phyloP scores from a whole-genome alignment of 2,888 invertebrate genomes.

The Sphinx pinastri region DNA sequence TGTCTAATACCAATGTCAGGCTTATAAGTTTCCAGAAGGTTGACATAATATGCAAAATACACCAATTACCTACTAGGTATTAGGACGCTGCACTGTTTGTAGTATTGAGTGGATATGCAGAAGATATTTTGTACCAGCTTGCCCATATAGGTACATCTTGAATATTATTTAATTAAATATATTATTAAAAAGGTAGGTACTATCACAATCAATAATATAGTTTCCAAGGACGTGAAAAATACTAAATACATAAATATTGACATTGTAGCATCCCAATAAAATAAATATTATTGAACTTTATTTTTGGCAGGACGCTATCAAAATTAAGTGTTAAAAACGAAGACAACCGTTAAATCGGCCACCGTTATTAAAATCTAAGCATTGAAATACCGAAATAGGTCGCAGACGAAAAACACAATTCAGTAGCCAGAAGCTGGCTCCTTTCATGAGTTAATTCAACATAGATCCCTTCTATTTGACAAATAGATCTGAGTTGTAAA shows the following conservation, averaged over 20 bases:
- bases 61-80: not conserved
- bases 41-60: not conserved
- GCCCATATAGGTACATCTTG: too few relatives aligned
- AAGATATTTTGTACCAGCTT: too few relatives aligned
- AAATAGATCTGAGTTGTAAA: slow-evolving; percentile 75
- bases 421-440: slow-evolving; percentile 44
- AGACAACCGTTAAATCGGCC: slow-evolving; percentile 10
- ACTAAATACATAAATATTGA: too few relatives aligned
- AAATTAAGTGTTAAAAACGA: not conserved
- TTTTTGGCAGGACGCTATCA: too few relatives aligned
- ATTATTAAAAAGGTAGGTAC: too few relatives aligned
- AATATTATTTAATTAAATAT: too few relatives aligned
- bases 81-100: not conserved
- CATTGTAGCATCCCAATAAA: too few relatives aligned
- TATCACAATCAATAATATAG: too few relatives aligned
- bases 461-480: slow-evolving; percentile 60
- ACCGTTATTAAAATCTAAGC: not conserved
- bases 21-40: not conserved
- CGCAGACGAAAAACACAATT: slow-evolving; percentile 43
- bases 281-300: too few relatives aligned
- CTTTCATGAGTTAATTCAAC: slow-evolving; percentile 55
- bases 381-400: slow-evolving; percentile 37
- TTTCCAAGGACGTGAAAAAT: too few relatives aligned
- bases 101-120: too few relatives aligned
- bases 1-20: not conserved